phyloP scores from a whole-genome alignment of 2,888 invertebrate species.

The Cephus nigrinus region DNA sequence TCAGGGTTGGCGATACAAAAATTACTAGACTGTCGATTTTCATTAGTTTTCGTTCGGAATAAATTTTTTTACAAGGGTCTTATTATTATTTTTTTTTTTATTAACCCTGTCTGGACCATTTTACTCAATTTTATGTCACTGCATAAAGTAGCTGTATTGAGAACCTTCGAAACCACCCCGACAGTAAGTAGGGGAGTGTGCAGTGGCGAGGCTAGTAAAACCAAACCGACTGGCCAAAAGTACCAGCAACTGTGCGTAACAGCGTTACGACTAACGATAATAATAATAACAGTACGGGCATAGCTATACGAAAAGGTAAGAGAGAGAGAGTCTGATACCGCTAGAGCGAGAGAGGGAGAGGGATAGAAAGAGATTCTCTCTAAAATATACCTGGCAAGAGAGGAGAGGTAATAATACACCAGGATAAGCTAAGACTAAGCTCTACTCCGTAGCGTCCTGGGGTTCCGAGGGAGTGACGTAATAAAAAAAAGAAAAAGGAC shows the following conservation, averaged over 20 bases:
- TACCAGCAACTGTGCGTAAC: slow-evolving; percentile 27
- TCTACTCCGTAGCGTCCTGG: slow-evolving; percentile 9
- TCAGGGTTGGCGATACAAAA: background rate
- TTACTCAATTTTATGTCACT: too few species aligned
- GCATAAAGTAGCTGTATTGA: background rate
- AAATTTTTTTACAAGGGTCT: too few species aligned
- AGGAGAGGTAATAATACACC: slow-evolving; percentile 36
- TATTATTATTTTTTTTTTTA: too few species aligned
- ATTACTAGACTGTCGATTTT: too few species aligned
- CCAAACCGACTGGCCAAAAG: slow-evolving; percentile 22
- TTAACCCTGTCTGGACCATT: too few species aligned
- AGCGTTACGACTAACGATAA: slow-evolving; percentile 24
- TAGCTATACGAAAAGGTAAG: background rate
- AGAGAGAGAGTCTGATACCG: background rate
- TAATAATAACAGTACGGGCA: slow-evolving; percentile 25
- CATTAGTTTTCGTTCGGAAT: too few species aligned
- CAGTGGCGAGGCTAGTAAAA: slow-evolving; percentile 24
- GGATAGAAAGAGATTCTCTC: background rate
- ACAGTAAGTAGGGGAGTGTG: background rate
- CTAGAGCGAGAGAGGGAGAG: background rate
- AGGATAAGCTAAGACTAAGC: slow-evolving; percentile 24
- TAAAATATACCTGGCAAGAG: slow-evolving; percentile 24
- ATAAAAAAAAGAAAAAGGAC: background rate
- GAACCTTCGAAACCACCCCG: background rate
- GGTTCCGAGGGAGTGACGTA: background rate